phyloP scores from a whole-genome alignment of 1,140 invertebrate species.

The Ceratina australensis region DNA sequence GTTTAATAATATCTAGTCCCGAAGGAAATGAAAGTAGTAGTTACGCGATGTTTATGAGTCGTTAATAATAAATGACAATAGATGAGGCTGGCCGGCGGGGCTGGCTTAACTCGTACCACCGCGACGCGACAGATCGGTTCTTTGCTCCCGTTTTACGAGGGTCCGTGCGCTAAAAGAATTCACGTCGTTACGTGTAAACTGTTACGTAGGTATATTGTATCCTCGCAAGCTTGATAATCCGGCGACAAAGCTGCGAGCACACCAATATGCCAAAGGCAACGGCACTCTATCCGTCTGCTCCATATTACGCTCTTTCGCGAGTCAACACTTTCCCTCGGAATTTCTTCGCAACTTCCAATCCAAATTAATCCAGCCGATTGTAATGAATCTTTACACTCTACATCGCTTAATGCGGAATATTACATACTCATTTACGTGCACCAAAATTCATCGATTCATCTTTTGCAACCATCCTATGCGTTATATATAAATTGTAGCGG shows the following conservation, averaged over 20 bases:
- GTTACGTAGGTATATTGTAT: not conserved
- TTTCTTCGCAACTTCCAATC: too few species aligned
- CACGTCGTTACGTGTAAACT: conserved; percentile 26
- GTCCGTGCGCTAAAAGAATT: conserved; percentile 34
- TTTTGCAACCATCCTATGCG: too few species aligned
- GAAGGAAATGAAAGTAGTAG: too few species aligned
- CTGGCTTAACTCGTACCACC: not conserved
- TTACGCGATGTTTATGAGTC: conserved; percentile 21
- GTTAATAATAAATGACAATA: conserved; percentile 27
- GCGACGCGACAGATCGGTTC: not conserved
- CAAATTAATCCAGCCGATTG: too few species aligned
- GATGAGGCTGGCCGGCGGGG: not conserved
- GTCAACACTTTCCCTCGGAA: not conserved
- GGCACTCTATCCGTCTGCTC: not conserved
- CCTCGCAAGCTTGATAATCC: conserved; percentile 13
- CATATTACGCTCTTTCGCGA: too few species aligned
- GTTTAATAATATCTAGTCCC: too few species aligned
- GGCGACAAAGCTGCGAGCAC: conserved; percentile 12
- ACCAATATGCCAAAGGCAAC: conserved; percentile 10
- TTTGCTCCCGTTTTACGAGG: conserved; percentile 22
- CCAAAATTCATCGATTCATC: too few species aligned
- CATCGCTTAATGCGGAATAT: too few species aligned
- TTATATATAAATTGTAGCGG: too few species aligned
- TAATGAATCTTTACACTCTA: too few species aligned
- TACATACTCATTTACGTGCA: too few species aligned